Percentiles rank a stretch among this genome's conserved stretches.
Conservation (phyloP, 2,113 vertebrate species). For the Cromileptes altivelis region DNA sequence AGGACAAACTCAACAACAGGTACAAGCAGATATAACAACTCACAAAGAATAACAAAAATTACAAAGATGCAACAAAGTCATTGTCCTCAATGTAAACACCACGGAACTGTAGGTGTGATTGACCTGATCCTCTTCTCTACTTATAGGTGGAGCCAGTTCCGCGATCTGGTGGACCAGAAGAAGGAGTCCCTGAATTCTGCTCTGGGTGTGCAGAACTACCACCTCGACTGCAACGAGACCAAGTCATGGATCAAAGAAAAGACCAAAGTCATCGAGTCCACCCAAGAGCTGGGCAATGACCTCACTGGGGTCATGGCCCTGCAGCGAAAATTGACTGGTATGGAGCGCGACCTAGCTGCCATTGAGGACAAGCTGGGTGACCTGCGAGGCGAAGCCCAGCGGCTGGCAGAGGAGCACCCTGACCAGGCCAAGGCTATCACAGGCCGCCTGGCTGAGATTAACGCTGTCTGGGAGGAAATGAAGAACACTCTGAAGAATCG, state of each 20-base stretch:
- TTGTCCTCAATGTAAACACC: not conserved
- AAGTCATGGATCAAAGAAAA: slow-evolving; percentile 99
- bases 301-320: slow-evolving; percentile 96
- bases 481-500: slow-evolving; percentile 94
- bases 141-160: slow-evolving; percentile 95
- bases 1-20: slow-evolving; percentile 98
- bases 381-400: slow-evolving; percentile 91
- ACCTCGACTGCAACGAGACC: slow-evolving; percentile 98
- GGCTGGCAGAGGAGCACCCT: slow-evolving; percentile 91
- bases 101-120: no score
- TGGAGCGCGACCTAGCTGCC: slow-evolving; percentile 95
- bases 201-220: slow-evolving; percentile 98
- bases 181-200: slow-evolving; percentile 95
- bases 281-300: slow-evolving; percentile 96
- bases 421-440: slow-evolving; percentile 95
- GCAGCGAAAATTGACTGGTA: slow-evolving; percentile 95
- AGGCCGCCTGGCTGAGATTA: slow-evolving; percentile 93
- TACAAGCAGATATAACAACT: slow-evolving; percentile 41
- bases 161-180: slow-evolving; percentile 95
- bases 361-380: slow-evolving; percentile 95
- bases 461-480: slow-evolving; percentile 95
- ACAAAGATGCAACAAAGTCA: no score
- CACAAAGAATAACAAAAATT: no score
- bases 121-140: not conserved
- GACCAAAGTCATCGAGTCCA: slow-evolving; percentile 98